These are phyloP conservation scores for Eolophus roseicapilla DNA, from an alignment of 2,113 vertebrate species.

Conservation along the genomic window DNA sequence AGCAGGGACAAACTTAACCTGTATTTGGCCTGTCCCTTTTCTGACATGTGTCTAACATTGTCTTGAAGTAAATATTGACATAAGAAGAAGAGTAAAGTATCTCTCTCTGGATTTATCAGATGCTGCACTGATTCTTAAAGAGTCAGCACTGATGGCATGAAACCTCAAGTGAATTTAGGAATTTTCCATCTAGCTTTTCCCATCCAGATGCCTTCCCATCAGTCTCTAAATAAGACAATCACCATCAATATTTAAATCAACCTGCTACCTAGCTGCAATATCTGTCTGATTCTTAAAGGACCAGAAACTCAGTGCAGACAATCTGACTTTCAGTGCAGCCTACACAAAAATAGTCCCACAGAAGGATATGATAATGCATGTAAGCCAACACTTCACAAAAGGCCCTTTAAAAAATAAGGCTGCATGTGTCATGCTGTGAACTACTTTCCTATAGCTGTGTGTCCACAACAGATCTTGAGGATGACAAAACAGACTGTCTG, in stretches of 20 bases:
- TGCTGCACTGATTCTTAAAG: conserved; percentile 26
- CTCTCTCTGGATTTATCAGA: conserved; percentile 5
- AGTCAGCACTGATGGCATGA: neutral
- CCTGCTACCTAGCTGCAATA: neutral
- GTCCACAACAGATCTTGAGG: neutral
- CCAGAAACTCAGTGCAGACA: neutral
- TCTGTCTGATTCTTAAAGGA: neutral
- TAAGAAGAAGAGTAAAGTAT: neutral
- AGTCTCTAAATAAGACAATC: neutral
- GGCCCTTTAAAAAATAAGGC: neutral
- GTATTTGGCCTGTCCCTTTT: neutral
- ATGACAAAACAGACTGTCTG: neutral
- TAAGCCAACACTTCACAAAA: neutral
- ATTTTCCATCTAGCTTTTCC: neutral
- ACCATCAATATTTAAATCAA: conserved; percentile 20
- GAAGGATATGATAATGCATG: neutral
- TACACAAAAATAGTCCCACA: neutral
- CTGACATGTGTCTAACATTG: neutral
- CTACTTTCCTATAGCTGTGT: neutral
- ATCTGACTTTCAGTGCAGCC: neutral
- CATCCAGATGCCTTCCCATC: neutral
- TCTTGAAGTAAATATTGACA: conserved; percentile 22
- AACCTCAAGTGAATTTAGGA: conserved; percentile 31
- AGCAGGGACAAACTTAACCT: neutral
- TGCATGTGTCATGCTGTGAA: neutral